These are phyloP conservation scores for Acleris emargana DNA, from an alignment of 2,888 invertebrate species.

Conservation along the genomic window DNA sequence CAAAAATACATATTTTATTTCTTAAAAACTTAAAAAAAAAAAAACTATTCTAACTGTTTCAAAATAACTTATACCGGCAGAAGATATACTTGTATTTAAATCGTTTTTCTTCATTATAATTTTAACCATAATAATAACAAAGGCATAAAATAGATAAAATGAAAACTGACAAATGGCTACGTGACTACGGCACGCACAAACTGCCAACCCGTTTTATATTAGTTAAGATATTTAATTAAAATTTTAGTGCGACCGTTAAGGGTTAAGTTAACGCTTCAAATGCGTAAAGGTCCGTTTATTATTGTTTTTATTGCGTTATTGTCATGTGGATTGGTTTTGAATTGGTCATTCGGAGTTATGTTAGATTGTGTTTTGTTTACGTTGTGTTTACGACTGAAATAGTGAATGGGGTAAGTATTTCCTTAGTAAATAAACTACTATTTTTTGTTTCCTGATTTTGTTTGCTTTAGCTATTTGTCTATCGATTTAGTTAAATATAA, in stretches of 20 bases:
- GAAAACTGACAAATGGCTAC: background rate
- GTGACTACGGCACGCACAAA: background rate
- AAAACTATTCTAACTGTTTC: too few species aligned
- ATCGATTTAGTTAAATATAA: too few species aligned
- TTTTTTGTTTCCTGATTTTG: background rate
- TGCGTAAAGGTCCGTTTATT: slow-evolving; percentile 39
- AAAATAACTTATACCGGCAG: too few species aligned
- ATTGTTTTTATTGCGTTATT: slow-evolving; percentile 43
- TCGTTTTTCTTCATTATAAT: too few species aligned
- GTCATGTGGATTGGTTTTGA: slow-evolving; percentile 30
- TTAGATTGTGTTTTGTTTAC: slow-evolving; percentile 28
- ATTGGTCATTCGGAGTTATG: slow-evolving; percentile 15
- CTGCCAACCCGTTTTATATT: slow-evolving; percentile 24
- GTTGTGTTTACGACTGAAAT: background rate
- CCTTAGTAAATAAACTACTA: background rate
- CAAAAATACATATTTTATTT: too few species aligned
- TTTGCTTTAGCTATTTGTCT: too few species aligned
- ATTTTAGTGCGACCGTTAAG: slow-evolving; percentile 60
- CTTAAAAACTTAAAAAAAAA: too few species aligned
- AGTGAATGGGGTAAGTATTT: background rate
- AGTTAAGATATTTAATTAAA: slow-evolving; percentile 74
- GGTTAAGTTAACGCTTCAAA: slow-evolving; percentile 38
- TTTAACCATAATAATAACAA: too few species aligned
- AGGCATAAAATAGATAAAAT: background rate
- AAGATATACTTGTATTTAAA: too few species aligned